Percentiles rank a stretch among this genome's conserved stretches.
Evolutionary conservation across 2,797 vertebrate species (phyloP).

Genomic region (Pseudocheirus occidentalis): DNA sequence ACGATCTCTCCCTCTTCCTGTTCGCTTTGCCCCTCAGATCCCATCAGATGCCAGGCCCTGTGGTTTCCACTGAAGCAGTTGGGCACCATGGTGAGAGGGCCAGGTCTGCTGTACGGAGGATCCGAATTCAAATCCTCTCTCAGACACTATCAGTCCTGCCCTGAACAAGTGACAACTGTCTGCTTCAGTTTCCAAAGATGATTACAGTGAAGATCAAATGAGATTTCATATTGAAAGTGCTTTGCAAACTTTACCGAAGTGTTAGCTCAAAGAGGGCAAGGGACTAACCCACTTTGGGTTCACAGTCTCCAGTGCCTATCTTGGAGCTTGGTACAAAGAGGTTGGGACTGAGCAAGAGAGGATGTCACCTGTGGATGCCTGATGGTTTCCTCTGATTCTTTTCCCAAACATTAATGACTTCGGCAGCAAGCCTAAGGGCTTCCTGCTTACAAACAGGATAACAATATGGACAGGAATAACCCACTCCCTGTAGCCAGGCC

Average conservation of each 20-base stretch:
- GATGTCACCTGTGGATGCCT: constrained; percentile 50
- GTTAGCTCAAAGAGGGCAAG: not conserved
- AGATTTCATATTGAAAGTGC: not conserved
- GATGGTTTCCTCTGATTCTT: constrained; percentile 74
- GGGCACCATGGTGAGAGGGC: too few species aligned
- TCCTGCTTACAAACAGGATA: constrained; percentile 55
- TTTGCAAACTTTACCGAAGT: not conserved
- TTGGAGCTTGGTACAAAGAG: constrained; percentile 18
- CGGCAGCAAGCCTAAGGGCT: constrained; percentile 42
- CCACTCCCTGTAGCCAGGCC: not conserved
- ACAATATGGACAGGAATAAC: constrained; percentile 47
- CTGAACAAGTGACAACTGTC: not conserved
- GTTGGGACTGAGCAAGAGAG: not conserved
- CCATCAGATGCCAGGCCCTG: constrained; percentile 13
- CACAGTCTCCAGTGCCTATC: not conserved
- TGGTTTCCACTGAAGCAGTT: not conserved
- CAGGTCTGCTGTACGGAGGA: not conserved
- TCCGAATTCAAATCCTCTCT: not conserved
- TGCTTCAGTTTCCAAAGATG: not conserved
- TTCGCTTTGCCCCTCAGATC: not conserved
- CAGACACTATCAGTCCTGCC: not conserved
- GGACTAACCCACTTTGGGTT: not conserved
- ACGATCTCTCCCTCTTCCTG: not conserved
- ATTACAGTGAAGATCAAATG: not conserved
- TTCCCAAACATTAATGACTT: constrained; percentile 47